These are phyloP conservation scores for Oryctes rhinoceros DNA, from an alignment of 1,140 invertebrate species.

Conservation along the genomic window DNA sequence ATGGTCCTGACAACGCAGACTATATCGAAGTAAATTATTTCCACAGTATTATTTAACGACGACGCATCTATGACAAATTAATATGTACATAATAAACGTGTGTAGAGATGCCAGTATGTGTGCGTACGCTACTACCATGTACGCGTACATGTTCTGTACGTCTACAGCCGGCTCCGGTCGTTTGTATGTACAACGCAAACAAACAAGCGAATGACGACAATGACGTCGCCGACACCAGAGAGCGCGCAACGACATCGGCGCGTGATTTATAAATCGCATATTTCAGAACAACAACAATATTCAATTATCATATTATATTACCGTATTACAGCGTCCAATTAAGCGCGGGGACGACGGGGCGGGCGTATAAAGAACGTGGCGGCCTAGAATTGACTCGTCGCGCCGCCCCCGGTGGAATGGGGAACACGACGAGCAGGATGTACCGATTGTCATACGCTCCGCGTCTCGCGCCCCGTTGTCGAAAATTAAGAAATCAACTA, in stretches of 20 bases:
- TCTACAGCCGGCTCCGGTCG: background rate
- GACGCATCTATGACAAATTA: constrained; percentile 31
- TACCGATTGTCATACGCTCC: background rate
- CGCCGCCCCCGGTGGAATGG: background rate
- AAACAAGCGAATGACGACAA: background rate
- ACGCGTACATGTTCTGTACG: background rate
- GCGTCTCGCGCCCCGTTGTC: background rate
- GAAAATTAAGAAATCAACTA: constrained; percentile 28
- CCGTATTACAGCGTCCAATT: constrained; percentile 23
- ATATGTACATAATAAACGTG: constrained; percentile 13
- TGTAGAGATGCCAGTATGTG: background rate
- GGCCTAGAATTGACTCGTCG: background rate
- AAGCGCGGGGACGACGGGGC: background rate
- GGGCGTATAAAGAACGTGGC: background rate
- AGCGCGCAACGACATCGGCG: background rate
- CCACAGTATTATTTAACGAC: constrained; percentile 29
- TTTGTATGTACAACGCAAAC: background rate
- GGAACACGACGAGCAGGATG: constrained; percentile 6
- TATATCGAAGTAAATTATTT: constrained; percentile 29
- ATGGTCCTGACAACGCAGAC: constrained; percentile 4
- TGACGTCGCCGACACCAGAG: constrained; percentile 1
- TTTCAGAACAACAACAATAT: constrained; percentile 33
- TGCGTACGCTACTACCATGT: background rate
- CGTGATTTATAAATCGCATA: constrained; percentile 26
- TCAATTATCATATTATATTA: constrained; percentile 36